phyloP scores from a whole-genome alignment of 2,113 vertebrate species.

The Calyptommatus sinebrachiatus region DNA sequence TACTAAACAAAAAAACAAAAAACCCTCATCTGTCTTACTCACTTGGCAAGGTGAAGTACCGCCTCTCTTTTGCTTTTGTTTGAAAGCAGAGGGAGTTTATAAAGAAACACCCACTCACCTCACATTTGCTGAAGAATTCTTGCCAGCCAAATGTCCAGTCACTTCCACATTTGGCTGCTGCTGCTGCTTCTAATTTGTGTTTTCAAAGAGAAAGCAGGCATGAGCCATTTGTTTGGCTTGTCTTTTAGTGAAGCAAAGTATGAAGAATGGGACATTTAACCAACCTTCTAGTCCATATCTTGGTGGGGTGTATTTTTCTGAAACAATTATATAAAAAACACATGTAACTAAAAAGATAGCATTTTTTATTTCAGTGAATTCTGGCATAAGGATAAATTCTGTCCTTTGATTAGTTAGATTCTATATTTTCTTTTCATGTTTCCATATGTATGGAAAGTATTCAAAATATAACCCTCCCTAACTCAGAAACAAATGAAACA shows the following conservation, averaged over 20 bases:
- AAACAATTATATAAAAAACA: not conserved
- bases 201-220: not conserved
- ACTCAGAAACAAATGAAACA: constrained; percentile 11
- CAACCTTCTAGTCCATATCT: not conserved
- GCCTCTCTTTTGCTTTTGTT: not conserved
- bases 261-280: not conserved
- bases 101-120: not conserved
- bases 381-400: constrained; percentile 28
- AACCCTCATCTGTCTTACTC: not conserved
- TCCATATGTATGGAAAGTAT: constrained; percentile 10
- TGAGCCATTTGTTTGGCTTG: not conserved
- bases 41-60: not conserved
- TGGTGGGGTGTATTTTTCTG: not conserved
- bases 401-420: not conserved
- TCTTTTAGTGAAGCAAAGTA: not conserved
- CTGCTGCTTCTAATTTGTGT: not conserved
- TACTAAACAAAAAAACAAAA: not conserved
- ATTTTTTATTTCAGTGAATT: not conserved
- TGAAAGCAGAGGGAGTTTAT: not conserved
- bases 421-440: constrained; percentile 33
- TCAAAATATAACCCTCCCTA: constrained; percentile 12
- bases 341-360: not conserved
- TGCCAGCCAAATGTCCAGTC: not conserved
- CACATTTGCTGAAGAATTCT: not conserved
- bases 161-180: not conserved